These are phyloP conservation scores for Phoenoteleia sp. DNA, from an alignment of 2,888 invertebrate species.

Conservation along the genomic window DNA sequence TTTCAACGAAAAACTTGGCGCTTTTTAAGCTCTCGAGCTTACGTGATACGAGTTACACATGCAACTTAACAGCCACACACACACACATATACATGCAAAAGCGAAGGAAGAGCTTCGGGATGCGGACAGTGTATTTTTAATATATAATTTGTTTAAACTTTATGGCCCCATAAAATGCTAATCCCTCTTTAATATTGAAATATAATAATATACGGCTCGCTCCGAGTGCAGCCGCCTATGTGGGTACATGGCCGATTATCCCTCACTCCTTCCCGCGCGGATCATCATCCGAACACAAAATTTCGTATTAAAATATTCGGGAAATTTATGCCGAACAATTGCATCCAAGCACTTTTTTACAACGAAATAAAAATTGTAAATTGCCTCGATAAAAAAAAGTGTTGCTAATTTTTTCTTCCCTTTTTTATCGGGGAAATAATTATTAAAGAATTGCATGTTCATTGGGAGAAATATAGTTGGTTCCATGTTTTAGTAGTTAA, in stretches of 20 bases:
- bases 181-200: constrained; percentile 13
- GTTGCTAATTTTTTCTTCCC: neutral
- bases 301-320: constrained; percentile 22
- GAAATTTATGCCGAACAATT: constrained; percentile 11
- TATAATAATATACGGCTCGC: constrained; percentile 10
- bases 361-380: constrained; percentile 17
- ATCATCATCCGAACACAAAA: constrained; percentile 23
- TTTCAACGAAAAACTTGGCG: too few species aligned
- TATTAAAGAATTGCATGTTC: too few species aligned
- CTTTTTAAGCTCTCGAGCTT: too few species aligned
- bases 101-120: too few species aligned
- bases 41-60: too few species aligned
- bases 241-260: neutral
- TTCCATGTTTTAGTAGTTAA: too few species aligned
- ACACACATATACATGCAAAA: too few species aligned
- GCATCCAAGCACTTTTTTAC: neutral
- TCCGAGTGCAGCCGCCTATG: neutral
- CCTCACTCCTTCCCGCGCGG: neutral
- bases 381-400: constrained; percentile 4
- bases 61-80: too few species aligned
- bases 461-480: too few species aligned
- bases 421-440: too few species aligned
- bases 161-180: neutral
- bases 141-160: too few species aligned
- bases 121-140: too few species aligned